Evolutionary conservation across 2,888 invertebrate species (phyloP).

Genomic region (Tridacna gigas): DNA sequence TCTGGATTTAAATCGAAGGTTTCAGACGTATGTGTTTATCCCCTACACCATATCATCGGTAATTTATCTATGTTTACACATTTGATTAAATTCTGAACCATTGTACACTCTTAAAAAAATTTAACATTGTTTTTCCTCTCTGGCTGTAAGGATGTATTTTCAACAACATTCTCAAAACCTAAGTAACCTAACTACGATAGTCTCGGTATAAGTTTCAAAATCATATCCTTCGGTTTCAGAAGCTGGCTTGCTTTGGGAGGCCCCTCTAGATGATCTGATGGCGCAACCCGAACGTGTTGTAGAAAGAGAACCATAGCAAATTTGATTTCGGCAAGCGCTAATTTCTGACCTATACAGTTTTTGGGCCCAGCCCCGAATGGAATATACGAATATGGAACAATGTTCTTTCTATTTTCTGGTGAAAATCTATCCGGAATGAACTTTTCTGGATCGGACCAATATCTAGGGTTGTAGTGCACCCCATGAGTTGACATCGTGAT

Average conservation of each 20-base stretch:
- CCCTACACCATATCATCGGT: too few species aligned
- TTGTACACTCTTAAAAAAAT: too few species aligned
- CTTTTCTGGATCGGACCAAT: slow-evolving; percentile 68
- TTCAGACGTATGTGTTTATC: too few species aligned
- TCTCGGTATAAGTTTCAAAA: not conserved
- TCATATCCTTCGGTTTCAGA: slow-evolving; percentile 7
- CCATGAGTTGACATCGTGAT: slow-evolving; percentile 59
- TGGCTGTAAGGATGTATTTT: too few species aligned
- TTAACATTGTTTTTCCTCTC: too few species aligned
- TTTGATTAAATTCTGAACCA: too few species aligned
- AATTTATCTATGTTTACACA: too few species aligned
- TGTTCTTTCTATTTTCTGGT: slow-evolving; percentile 48
- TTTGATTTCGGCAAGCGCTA: slow-evolving; percentile 73
- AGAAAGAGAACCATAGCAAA: slow-evolving; percentile 68
- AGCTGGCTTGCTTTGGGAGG: slow-evolving; percentile 21
- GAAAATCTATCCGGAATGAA: slow-evolving; percentile 72
- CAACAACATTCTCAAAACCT: not conserved
- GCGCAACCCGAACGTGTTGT: slow-evolving; percentile 59
- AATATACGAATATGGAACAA: slow-evolving; percentile 67
- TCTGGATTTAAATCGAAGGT: too few species aligned
- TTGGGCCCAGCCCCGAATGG: slow-evolving; percentile 78
- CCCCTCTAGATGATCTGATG: slow-evolving; percentile 45
- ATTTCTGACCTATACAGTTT: slow-evolving; percentile 76
- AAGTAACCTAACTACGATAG: not conserved
- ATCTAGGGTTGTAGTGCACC: slow-evolving; percentile 63